phyloP scores from a whole-genome alignment of 2,888 invertebrate species.

The Eupeodes luniger region DNA sequence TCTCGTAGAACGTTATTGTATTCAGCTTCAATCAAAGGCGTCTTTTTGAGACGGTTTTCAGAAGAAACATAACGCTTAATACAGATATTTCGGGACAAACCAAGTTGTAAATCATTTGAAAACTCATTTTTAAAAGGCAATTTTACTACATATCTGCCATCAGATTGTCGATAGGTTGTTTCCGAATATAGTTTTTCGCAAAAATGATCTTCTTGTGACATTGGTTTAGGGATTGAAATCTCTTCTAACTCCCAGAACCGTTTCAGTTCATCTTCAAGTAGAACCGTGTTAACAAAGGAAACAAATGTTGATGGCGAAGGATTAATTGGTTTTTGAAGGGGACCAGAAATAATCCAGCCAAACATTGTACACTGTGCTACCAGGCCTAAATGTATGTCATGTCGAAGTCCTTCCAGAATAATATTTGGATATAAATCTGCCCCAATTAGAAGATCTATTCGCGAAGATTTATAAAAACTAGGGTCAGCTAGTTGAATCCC shows the following conservation, averaged over 20 bases:
- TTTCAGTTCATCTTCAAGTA: constrained; percentile 8
- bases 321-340: neutral
- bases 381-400: no score
- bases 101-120: constrained; percentile 1
- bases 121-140: constrained; percentile 23
- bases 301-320: neutral
- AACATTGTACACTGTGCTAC: no score
- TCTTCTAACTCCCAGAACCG: constrained; percentile 38
- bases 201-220: neutral
- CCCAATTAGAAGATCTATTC: constrained; percentile 31
- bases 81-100: neutral
- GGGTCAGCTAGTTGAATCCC: constrained; percentile 30
- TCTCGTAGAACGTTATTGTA: constrained; percentile 16
- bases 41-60: constrained; percentile 7
- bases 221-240: neutral
- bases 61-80: neutral
- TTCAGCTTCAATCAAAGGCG: neutral
- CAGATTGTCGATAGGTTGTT: constrained; percentile 1
- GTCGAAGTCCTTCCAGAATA: neutral
- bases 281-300: constrained; percentile 2
- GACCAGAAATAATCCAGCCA: constrained; percentile 18
- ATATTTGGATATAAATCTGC: constrained; percentile 27
- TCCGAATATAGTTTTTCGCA: constrained; percentile 1
- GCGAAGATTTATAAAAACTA: constrained; percentile 7
- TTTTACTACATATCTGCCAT: constrained; percentile 31